A percentile compares a stretch with the other conserved stretches of the same genome.
These are phyloP conservation scores for Cyprinus carpio DNA, from an alignment of 2,113 vertebrate species.

Conservation along the genomic window DNA sequence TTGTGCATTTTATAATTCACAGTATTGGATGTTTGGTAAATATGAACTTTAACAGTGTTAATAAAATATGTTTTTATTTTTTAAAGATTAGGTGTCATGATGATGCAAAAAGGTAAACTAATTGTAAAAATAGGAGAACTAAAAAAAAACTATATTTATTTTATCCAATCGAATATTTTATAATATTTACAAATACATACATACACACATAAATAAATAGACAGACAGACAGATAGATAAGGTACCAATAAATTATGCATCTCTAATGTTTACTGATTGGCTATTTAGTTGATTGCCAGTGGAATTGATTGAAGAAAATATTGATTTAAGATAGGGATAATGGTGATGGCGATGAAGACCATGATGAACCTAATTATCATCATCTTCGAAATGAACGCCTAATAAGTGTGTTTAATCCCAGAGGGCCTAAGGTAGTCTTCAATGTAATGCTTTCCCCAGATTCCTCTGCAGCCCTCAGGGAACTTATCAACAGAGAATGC, in stretches of 20 bases:
- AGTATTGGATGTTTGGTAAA: too few species aligned
- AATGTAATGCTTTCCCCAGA: neutral
- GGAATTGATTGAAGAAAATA: neutral
- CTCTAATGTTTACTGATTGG: neutral
- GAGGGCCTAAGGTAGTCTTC: conserved; percentile 13
- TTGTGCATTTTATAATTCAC: too few species aligned
- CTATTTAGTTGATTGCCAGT: neutral
- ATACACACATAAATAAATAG: too few species aligned
- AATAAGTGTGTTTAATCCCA: conserved; percentile 18
- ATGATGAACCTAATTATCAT: conserved; percentile 9
- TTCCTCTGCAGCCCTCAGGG: conserved; percentile 4
- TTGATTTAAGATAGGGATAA: neutral
- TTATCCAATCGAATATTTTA: too few species aligned
- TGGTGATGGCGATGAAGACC: neutral
- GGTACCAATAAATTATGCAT: neutral
- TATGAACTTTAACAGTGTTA: too few species aligned
- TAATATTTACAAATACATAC: too few species aligned
- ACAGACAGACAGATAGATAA: too few species aligned
- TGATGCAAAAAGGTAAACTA: neutral
- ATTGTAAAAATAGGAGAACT: neutral
- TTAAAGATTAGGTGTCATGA: neutral
- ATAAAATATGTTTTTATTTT: too few species aligned
- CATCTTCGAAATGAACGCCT: neutral
- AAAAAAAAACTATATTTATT: neutral
- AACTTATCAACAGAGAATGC: conserved; percentile 25